Base-by-base conservation (phyloP, 2,797 vertebrate species). In the Aldrovandia affinis region DNA sequence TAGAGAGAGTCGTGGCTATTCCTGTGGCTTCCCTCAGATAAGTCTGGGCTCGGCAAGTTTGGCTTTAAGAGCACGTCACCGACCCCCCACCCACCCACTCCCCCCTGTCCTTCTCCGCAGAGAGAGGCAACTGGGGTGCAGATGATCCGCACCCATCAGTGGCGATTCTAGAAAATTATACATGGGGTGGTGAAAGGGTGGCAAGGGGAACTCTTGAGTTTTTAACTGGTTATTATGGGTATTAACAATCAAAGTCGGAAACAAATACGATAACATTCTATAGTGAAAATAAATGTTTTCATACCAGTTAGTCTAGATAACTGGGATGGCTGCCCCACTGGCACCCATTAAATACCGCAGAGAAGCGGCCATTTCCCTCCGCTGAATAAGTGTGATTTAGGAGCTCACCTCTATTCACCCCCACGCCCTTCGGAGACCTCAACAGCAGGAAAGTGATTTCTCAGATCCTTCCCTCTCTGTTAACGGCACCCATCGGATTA, bases 101-200 rank as follows among this genome's bases (percentile, higher is more conserved):
- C n/a, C n/a, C n/a, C n/a, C n/a, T n/a, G n/a, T n/a, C n/a, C n/a
- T n/a, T n/a, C n/a, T n/a, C n/a, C n/a, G n/a, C 33, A 83, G 55
- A 78, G 55, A 81, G 22, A 78, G n/a, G 28, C 36, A 47, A 63
- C 61, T 83, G 59, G 73, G 52, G 47, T 47, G 55, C 54, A 75
- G 9, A 5, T 75, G 70, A 75, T 75, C 70, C 70, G 44, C 33
- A 75, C 70, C 39, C 70, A 42, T 20, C 39, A 8, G 36, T 14
- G 59, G 55, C 68, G 59, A 54, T 61, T 4, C 18, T 59, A 54
- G 55, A 22, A 9, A 73, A 15, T 55, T 83, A 44, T 22, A 39
- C 36, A n/a, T n/a, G n/a, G n/a, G n/a, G n/a, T n/a, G n/a, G n/a
- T n/a, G n/a, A n/a, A n/a, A n/a, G n/a, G n/a, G n/a, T n/a, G n/a